phyloP scores from a whole-genome alignment of 2,797 vertebrate species.

The Zonotrichia albicollis region DNA sequence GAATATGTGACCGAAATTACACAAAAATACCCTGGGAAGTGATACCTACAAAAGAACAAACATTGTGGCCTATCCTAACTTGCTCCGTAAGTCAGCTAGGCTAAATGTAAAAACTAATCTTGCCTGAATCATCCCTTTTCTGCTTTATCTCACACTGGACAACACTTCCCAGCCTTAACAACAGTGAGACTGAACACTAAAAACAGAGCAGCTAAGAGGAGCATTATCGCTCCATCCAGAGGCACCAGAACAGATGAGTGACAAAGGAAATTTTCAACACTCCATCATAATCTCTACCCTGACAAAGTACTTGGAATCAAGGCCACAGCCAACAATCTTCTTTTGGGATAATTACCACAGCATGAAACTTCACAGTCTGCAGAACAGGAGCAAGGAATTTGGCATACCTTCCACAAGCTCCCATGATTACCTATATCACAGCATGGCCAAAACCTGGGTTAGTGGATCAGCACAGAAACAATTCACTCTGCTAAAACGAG shows the following conservation, averaged over 20 bases:
- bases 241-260: accelerated
- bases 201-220: neutral
- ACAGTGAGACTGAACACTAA: neutral
- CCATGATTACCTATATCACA: neutral
- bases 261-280: neutral
- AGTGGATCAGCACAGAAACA: neutral
- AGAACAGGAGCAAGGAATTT: neutral
- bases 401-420: neutral
- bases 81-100: neutral
- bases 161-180: neutral
- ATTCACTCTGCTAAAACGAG: neutral
- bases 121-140: neutral
- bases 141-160: neutral
- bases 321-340: neutral
- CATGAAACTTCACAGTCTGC: neutral
- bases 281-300: neutral
- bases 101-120: neutral
- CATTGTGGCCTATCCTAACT: neutral
- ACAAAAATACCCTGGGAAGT: neutral
- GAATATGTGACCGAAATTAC: neutral
- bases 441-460: neutral
- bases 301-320: neutral
- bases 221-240: neutral
- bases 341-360: neutral
- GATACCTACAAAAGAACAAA: neutral